These are phyloP conservation scores for Tor tambroides DNA, from an alignment of 2,113 vertebrate species.

Conservation along the genomic window DNA sequence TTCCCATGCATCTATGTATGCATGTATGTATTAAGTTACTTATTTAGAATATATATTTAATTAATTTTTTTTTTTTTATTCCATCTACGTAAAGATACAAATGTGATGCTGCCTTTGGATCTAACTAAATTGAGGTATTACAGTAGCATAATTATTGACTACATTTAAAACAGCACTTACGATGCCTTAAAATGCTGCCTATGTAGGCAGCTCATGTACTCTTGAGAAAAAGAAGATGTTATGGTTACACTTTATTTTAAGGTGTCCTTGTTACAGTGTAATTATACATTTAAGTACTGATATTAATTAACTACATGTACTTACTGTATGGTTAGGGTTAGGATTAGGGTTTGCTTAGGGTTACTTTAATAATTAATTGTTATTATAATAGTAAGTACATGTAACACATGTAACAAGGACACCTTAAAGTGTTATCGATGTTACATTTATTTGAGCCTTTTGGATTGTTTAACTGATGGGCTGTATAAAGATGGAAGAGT, in stretches of 20 bases:
- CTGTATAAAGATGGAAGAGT: conserved; percentile 19
- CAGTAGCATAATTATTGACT: neutral
- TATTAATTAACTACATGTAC: too few species aligned
- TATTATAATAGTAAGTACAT: too few species aligned
- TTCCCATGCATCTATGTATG: neutral
- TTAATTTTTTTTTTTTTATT: neutral
- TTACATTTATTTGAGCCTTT: conserved; percentile 43
- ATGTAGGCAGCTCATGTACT: neutral
- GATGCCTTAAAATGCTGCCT: neutral
- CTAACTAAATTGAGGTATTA: neutral
- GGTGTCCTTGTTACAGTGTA: too few species aligned
- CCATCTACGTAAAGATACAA: neutral
- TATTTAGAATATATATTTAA: neutral
- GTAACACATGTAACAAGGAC: too few species aligned
- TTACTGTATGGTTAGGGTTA: too few species aligned
- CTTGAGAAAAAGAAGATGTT: conserved; percentile 20
- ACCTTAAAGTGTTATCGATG: too few species aligned
- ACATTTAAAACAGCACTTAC: neutral
- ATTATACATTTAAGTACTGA: too few species aligned
- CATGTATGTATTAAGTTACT: neutral
- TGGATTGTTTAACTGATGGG: conserved; percentile 10
- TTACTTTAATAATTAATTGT: too few species aligned
- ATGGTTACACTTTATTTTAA: too few species aligned
- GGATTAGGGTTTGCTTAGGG: too few species aligned
- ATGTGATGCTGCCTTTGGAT: neutral